Evolutionary conservation across 1,140 invertebrate genomes (phyloP).

Genomic region (Trichonephila clavata): DNA sequence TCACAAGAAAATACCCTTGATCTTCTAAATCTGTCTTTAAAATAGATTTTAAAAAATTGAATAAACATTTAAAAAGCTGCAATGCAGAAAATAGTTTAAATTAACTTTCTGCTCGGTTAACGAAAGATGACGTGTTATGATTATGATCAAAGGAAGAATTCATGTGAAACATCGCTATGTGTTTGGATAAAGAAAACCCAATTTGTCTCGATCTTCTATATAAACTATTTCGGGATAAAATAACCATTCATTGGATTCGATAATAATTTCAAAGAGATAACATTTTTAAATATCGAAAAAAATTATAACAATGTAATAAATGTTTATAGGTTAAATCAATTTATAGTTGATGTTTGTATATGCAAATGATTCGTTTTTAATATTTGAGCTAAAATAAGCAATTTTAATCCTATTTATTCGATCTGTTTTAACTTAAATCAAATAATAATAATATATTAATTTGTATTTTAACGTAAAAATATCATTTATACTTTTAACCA

Average conservation of each 20-base stretch:
- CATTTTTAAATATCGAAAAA: not conserved
- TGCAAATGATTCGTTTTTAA: too few relatives aligned
- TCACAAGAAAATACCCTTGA: constrained; percentile 7
- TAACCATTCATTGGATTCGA: not conserved
- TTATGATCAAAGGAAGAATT: not conserved
- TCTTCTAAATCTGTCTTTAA: constrained; percentile 1
- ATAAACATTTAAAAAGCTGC: constrained; percentile 23
- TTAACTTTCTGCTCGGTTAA: not conserved
- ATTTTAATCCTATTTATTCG: too few relatives aligned
- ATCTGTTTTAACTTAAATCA: too few relatives aligned
- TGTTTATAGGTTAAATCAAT: too few relatives aligned
- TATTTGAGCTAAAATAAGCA: too few relatives aligned
- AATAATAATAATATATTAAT: too few relatives aligned
- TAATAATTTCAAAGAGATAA: not conserved
- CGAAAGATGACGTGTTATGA: constrained; percentile 7
- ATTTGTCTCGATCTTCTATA: not conserved
- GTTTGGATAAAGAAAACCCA: not conserved
- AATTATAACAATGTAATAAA: too few relatives aligned
- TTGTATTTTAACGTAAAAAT: too few relatives aligned
- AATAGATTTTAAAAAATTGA: not conserved
- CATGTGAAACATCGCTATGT: not conserved
- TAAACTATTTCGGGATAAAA: not conserved
- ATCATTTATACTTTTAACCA: too few relatives aligned
- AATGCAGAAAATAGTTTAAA: constrained; percentile 12
- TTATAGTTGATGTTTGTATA: too few relatives aligned